Base-by-base conservation (phyloP, 2,113 vertebrate species). In the Physeter macrocephalus region DNA sequence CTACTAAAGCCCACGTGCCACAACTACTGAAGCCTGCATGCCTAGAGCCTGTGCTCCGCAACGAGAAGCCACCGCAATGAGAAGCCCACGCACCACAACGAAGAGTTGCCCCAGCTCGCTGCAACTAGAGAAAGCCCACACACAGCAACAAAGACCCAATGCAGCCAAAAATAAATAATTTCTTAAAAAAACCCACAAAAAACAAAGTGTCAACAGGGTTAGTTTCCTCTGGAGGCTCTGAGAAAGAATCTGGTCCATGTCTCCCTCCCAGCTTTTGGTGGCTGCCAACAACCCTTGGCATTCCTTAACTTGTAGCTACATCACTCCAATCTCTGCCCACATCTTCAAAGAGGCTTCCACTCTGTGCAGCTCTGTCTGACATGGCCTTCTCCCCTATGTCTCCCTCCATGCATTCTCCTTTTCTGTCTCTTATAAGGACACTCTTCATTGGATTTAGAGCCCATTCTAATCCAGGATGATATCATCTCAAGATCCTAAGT, bases 231-330 rank as follows among this genome's bases (percentile, higher is more conserved):
- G 54, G 54, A 71, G 27, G n/a, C 61, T 74, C 46, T 43, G 12
- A 72, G 43, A 36, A 41, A 82, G 84, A 54, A 52, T 3, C 59
- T 0, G 34, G 23, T 27, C 6, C 31, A 1, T 10, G 66, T 27
- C 67, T 27, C 46, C 72, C 25, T 74, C 49, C 61, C 15, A 14
- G 31, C 3, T 62, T 15, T 13, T 84, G 27, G 29, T 21, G 18
- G 20, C 39, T 46, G 62, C 36, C 12, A 20, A 34, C 54, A 34
- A 34, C n/a, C 21, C 6, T 11, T 1, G 8, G 41, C 2, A 0
- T 17, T 43, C 61, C 29, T 52, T 18, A 69, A 7, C 41, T n/a
- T 52, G 29, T 11, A 61, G 69, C 12, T 41, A 14, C 5, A 3
- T 34, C 49, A 14, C 31, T 11, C 41, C 18, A 29, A 4, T 57